These are phyloP conservation scores for Saxidomus purpurata DNA, from an alignment of 1,140 invertebrate genomes.

Conservation along the genomic window DNA sequence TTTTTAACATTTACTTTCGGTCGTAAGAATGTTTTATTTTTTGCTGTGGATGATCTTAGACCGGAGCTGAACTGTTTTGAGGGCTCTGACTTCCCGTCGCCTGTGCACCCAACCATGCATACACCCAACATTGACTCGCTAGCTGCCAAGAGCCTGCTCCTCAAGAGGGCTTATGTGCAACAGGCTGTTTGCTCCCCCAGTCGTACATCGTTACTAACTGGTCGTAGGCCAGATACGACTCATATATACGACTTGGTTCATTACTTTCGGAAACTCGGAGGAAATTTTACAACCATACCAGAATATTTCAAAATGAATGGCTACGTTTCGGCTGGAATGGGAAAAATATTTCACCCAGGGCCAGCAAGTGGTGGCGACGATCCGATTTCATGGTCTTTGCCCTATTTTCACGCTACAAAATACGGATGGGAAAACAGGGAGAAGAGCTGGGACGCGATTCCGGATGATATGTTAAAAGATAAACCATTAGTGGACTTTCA, in stretches of 20 bases:
- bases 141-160: constrained; percentile 88
- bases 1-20: background rate
- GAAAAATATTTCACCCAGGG: constrained; percentile 93
- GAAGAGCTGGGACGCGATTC: constrained; percentile 49
- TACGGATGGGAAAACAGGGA: constrained; percentile 13
- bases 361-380: constrained; percentile 36
- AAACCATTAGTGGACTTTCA: constrained; percentile 48
- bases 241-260: constrained; percentile 91
- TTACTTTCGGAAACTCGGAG: constrained; percentile 92
- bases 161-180: constrained; percentile 87
- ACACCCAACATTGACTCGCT: constrained; percentile 92
- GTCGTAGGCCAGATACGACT: constrained; percentile 92
- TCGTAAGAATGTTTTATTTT: constrained; percentile 90
- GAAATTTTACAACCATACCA: constrained; percentile 94
- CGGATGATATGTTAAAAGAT: constrained; percentile 21
- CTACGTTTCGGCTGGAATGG: constrained; percentile 92
- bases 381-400: constrained; percentile 61
- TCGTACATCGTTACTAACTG: constrained; percentile 94
- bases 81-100: constrained; percentile 81
- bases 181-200: constrained; percentile 88
- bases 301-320: constrained; percentile 93
- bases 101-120: constrained; percentile 87
- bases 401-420: constrained; percentile 57
- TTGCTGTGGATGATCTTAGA: constrained; percentile 93
- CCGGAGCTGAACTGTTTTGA: constrained; percentile 90